Evolutionary conservation across 2,797 vertebrate genomes (phyloP), one percentile per base, ranked within the genome.

Genomic region (Coracias cyanogaster): DNA sequence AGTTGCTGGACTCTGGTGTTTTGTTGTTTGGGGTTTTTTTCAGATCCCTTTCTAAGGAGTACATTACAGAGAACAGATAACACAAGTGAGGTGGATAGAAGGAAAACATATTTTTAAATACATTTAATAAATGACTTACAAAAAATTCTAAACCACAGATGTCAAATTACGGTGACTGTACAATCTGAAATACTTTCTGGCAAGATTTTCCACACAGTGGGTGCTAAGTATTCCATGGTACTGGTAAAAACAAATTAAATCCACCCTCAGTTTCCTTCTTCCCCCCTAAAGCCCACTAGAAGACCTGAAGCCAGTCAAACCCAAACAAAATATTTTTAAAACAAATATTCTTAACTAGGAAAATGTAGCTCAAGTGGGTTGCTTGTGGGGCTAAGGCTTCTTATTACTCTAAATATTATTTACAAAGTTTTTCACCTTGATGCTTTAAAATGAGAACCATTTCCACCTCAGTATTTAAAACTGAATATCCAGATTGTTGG

Each of bases 81-180:
- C 58, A 91, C 12, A 85, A 95, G 72, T 51, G 74, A 94, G 43
- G 79, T 45, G 81, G 60, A 92, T 85, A 89, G 43, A 91, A 88
- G 31, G 7, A 86, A 95, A 91, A 20, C 57, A 45, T 86, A 74
- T 94, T 95, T 88, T 93, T 33, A 95, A 93, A 90, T 86, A 54
- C 18, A 51, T n/a, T 76, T 96, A 91, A 91, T 96, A 90, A 79
- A 71, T 95, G 72, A 94, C 43, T 95, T 84, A 94, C 57, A 82
- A 83, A 83, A 90, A 89, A 88, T 83, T 26, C 49, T 69, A 91
- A 90, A 84, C 35, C 58, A 66, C 54, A 86, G 52, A 91, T 94
- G 79, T 79, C 54, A 72, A 92, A 92, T 94, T 88, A 66, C 58
- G 88, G n/a, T 95, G 73, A 79, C n/a, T 66, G 22, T 81, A 85